Conservation (phyloP, 2,113 vertebrate species). For the Ammospiza caudacuta region DNA sequence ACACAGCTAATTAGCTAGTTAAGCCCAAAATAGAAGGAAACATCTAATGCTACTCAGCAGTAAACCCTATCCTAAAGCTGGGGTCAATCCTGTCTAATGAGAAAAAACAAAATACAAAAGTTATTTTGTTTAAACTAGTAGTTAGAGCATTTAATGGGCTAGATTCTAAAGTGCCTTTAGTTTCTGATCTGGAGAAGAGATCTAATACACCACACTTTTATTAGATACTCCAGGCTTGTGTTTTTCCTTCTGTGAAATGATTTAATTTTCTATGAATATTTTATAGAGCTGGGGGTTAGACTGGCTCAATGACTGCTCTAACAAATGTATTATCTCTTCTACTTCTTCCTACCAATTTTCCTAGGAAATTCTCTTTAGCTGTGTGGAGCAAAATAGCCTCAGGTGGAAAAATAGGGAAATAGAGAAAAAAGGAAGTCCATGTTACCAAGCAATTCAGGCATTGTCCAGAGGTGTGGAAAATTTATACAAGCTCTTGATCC, state of each 20-base stretch:
- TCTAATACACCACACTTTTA: neutral
- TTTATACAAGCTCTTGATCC: neutral
- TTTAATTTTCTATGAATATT: neutral
- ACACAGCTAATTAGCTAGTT: neutral
- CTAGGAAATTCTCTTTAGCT: neutral
- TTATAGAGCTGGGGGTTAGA: neutral
- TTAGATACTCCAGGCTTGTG: neutral
- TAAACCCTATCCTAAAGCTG: neutral
- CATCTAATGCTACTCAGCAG: neutral
- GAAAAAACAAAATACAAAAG: neutral
- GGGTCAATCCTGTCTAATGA: neutral
- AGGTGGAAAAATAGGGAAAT: neutral
- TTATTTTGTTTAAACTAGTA: neutral
- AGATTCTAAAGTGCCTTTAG: neutral
- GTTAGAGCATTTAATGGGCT: neutral
- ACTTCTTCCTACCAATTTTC: neutral
- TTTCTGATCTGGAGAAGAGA: neutral
- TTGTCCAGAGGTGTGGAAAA: neutral
- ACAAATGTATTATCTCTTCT: neutral
- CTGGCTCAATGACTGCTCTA: neutral
- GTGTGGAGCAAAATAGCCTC: neutral
- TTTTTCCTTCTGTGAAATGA: neutral
- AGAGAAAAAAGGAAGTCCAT: neutral
- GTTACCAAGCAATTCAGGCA: neutral
- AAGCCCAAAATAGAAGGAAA: neutral